Conservation (phyloP, 2,113 vertebrate genomes). For the Setophaga coronata region DNA sequence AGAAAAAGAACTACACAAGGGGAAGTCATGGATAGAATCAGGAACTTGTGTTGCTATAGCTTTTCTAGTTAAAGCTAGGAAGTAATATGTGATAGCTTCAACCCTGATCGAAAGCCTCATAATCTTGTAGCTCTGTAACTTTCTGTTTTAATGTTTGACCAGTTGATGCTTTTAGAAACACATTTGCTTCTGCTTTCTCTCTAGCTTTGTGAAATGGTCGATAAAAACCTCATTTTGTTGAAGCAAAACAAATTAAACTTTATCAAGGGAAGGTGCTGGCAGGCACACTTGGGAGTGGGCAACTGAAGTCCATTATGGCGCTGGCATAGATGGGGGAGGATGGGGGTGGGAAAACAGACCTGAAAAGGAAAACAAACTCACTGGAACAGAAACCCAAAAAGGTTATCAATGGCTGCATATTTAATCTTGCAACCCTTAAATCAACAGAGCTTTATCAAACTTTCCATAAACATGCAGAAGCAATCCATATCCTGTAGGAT, state of each 20-base stretch:
- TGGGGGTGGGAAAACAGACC: background rate
- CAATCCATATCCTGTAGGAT: background rate
- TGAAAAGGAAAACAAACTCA: conserved; percentile 4
- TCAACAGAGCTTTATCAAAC: conserved; percentile 7
- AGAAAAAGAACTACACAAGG: background rate
- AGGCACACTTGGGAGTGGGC: background rate
- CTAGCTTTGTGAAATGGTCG: background rate
- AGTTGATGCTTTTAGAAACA: background rate
- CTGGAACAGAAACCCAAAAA: background rate
- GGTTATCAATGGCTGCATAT: background rate
- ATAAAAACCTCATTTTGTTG: conserved; percentile 35
- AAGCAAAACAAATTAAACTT: conserved; percentile 39
- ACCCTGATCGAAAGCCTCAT: background rate
- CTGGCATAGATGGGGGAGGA: background rate
- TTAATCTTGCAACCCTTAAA: background rate
- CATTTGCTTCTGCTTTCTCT: conserved; percentile 11
- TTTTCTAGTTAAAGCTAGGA: background rate
- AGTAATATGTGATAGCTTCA: background rate
- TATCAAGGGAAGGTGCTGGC: conserved; percentile 22
- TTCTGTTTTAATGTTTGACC: conserved; percentile 24
- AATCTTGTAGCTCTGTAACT: background rate
- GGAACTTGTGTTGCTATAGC: background rate
- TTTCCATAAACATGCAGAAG: background rate
- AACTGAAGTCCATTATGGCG: background rate
- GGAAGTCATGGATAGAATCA: background rate